Base-by-base conservation (phyloP, 2,113 vertebrate genomes). In the Nothocercus julius region DNA sequence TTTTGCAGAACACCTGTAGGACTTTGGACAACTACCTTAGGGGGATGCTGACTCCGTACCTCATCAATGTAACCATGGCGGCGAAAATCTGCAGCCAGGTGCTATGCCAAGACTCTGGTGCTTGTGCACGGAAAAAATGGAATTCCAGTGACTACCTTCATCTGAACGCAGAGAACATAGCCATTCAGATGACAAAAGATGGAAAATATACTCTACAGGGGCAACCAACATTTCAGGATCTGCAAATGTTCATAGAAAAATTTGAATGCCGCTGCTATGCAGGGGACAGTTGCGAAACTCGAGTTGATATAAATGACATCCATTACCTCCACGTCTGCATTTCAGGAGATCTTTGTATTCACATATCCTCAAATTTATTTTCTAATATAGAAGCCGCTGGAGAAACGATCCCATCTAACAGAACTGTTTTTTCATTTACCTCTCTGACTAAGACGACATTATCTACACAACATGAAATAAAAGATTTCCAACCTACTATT, bases 31-130 rank as follows among this genome's bases (percentile, higher is more conserved):
- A 89, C 79, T 98, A 98, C 89, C 82, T 98, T 44, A 82, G 85
- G 38, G 95, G 54, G 32, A 97, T 78, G n/a, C 86, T 99, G 68
- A 98, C 96, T 74, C 99, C 98, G 1, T 99, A 99, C 82, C 70
- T 99, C 34, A 97, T 98, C 94, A 99, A 99, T 3, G 97, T 99
- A 91, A 99, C 99, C 1, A 97, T 98, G 34, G 99, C 99, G 15
- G 96, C 98, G 80, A 98, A 96, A 96, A 97, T 99, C 77, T 99
- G 99, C 92, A 98, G 98, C 85, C 82, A 97, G 58, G 92, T 94
- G n/a, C 88, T 99, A 72, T 99, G 99, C 79, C 96, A 97, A 62
- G 96, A 97, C 13, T 95, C 96, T 25, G 99, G 99, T 20, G 95
- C 98, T 34, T 99, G 99, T 25, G 85, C 91, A 68, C 95, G 99